Base-by-base conservation (phyloP, 2,113 vertebrate genomes). In the Choloepus hoffmanni region DNA sequence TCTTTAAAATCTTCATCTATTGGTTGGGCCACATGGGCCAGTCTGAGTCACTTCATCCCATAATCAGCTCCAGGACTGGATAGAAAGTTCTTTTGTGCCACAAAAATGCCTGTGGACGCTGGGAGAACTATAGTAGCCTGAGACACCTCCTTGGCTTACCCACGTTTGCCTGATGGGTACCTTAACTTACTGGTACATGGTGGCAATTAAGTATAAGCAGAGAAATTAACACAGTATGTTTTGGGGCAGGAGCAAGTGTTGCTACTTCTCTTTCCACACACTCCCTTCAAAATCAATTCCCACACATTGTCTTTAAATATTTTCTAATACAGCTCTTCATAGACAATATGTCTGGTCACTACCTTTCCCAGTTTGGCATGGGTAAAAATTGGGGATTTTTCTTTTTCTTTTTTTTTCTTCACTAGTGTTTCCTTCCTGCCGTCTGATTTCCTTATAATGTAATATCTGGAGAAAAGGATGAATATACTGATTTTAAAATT, bases 191-290 rank as follows among this genome's bases (percentile, higher is more conserved):
- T 97, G 92, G 92, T 93, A 93, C 72, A 96, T 58, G 88, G 89
- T 91, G 85, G 73, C 96, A 95, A 81, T 97, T 95, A 96, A 95
- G 93, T 91, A 94, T 95, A 97, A 98, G 95, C 74, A 96, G 53
- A 97, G 89, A 94, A 0, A 92, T 91, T 97, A 92, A 92, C 96
- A 96, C 43, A 73, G 58, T 88, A 0, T 83, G 43, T 96, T 98
- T 96, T 92, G 89, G 76, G 94, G 94, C 30, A 70, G 72, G 81
- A 98, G 62, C 82, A 94, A 97, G 15, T 1, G 26, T 83, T 84
- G 28, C 14, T 89, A 1, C 70, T 60, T 85, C 58, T 72, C 45
- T 28, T 70, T 55, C 43, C 79, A 76, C n/a, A 45, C 7, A 53
- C 62, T 21, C 26, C 21, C 33, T 50, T 73, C 65, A 53, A 50